Evolutionary conservation across 2,888 invertebrate species (phyloP), one percentile per base, ranked within the genome.

Genomic region (Chymomyza amoena): DNA sequence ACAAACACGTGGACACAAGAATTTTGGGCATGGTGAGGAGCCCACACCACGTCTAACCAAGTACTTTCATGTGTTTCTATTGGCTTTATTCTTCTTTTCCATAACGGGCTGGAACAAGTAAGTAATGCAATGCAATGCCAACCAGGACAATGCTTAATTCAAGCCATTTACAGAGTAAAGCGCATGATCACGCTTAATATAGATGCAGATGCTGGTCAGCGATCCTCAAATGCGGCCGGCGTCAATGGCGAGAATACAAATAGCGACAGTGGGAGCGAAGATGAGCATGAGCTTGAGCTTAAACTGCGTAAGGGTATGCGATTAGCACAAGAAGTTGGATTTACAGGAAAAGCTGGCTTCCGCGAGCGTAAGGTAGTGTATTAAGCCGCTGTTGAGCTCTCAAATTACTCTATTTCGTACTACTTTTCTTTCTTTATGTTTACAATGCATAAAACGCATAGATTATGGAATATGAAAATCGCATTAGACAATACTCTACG

Each of bases 401-500:
- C 16, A 65, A 59, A 32, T 16, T 54, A 16, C 54, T n/a, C 25
- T n/a, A n/a, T 57, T 54, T 5, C 15, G 9, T n/a, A 39, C 36
- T 28, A 56, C 20, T 63, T 70, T 51, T 20, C 66, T 56, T 25
- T 64, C 39, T 81, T 74, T 77, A 61, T 20, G 64, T 71, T 61
- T 50, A 57, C 10, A n/a, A 61, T 60, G 28, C 51, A 15, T 25
- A 54, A 54, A 15, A 71, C 28, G 68, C 25, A 60, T 57, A 98
- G 98, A 98, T 99, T 86, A 98, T 98, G 90, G 98, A 98, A 91
- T 99, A 99, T 93, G 99, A 99, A 93, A 98, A 99, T 93, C 95
- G 98, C 90, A 96, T 99, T 93, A 94, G 99, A 84, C 94, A 96
- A 79, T 99, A 95, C 93, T 98, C 98, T n/a, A 98, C 98, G 52